Conservation (phyloP, 2,888 invertebrate genomes). For the Ophonus ardosiacus region DNA sequence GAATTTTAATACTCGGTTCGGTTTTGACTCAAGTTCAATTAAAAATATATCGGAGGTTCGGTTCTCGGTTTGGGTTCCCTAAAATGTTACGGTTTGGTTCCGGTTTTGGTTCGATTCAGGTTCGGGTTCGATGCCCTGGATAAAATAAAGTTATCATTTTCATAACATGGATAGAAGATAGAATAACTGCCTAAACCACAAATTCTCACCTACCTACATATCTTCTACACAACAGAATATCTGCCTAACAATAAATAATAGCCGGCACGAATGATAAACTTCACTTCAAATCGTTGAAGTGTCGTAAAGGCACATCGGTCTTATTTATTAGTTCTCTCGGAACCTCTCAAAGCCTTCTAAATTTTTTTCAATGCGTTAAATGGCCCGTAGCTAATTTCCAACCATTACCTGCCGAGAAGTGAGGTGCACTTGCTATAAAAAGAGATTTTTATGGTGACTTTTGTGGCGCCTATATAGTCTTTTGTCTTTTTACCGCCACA, state of each 20-base stretch:
- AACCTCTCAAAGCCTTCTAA: conserved; percentile 1
- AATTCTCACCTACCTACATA: no score
- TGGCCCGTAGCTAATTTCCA: conserved; percentile 39
- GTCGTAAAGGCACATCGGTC: not conserved
- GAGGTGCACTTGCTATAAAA: conserved; percentile 30
- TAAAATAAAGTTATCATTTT: no score
- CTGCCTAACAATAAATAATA: not conserved
- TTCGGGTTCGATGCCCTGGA: no score
- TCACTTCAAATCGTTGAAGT: not conserved
- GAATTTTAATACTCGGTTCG: no score
- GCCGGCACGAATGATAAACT: not conserved
- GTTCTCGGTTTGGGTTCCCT: no score
- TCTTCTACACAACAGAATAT: not conserved
- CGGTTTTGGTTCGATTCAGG: no score
- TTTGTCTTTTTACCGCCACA: conserved; percentile 27
- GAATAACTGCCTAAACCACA: no score
- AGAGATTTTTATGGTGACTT: conserved; percentile 39
- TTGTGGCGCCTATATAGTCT: conserved; percentile 24
- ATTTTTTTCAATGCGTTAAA: conserved; percentile 23
- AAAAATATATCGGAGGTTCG: no score
- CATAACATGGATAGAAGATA: no score
- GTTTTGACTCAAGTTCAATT: no score
- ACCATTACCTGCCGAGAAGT: conserved; percentile 11
- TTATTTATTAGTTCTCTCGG: not conserved
- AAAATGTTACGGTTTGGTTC: no score